phyloP scores from a whole-genome alignment of 2,797 vertebrate genomes.

The Enteromius radiatus region DNA sequence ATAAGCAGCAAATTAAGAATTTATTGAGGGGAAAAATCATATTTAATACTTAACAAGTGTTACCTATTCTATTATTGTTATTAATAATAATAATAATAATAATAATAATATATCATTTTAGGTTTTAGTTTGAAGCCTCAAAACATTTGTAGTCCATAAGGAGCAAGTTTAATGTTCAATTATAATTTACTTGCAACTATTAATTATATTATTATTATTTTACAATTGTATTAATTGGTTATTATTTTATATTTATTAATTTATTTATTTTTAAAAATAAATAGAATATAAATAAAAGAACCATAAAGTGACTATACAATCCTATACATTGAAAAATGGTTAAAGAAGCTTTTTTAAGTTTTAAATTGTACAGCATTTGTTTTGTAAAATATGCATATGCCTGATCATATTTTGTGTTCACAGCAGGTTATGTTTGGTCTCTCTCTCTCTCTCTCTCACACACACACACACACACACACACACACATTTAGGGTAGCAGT shows the following conservation, averaged over 20 bases:
- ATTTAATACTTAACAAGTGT: too few relatives aligned
- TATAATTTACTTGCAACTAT: not conserved
- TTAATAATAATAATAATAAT: not conserved
- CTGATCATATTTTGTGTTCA: slow-evolving; percentile 14
- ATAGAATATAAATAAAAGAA: not conserved
- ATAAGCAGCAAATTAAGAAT: too few relatives aligned
- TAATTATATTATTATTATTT: not conserved
- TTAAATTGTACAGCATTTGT: not conserved
- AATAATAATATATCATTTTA: not conserved
- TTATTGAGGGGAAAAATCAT: too few relatives aligned
- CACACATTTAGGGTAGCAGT: slow-evolving; percentile 61
- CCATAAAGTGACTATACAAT: not conserved
- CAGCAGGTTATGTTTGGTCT: slow-evolving; percentile 13
- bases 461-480: slow-evolving; percentile 29
- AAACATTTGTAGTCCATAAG: not conserved
- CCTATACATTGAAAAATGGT: not conserved
- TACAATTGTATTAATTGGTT: not conserved
- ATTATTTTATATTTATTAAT: not conserved
- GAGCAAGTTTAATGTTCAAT: not conserved
- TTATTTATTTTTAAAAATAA: not conserved
- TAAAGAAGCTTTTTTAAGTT: not conserved
- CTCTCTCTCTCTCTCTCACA: slow-evolving; percentile 24
- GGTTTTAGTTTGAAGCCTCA: not conserved
- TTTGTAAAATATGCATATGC: not conserved
- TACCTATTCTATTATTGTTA: too few relatives aligned